These are phyloP conservation scores for Mesoclemmys tuberculata DNA, from an alignment of 2,113 vertebrate genomes.

Conservation along the genomic window DNA sequence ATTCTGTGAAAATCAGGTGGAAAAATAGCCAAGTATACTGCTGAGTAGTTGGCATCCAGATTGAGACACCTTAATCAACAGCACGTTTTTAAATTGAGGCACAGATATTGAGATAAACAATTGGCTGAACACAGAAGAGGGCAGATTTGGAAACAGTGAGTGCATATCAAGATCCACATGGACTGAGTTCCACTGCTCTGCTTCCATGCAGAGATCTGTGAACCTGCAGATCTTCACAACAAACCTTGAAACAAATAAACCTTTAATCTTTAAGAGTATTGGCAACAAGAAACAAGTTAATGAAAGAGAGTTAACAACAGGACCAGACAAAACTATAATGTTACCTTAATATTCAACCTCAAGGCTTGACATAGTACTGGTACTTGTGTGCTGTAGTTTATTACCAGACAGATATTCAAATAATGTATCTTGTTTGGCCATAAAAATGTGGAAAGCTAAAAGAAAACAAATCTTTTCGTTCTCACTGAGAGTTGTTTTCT, in stretches of 20 bases:
- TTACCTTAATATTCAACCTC: background rate
- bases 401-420: background rate
- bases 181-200: background rate
- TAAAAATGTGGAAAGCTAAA: background rate
- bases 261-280: background rate
- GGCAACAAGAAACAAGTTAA: background rate
- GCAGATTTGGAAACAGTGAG: slow-evolving; percentile 45
- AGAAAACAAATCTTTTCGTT: slow-evolving; percentile 33
- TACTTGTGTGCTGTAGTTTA: background rate
- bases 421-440: background rate
- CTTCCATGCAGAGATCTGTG: background rate
- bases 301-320: background rate
- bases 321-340: background rate
- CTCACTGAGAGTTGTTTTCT: slow-evolving; percentile 11
- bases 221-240: background rate
- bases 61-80: slow-evolving; percentile 53
- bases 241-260: background rate
- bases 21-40: slow-evolving; percentile 19
- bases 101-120: slow-evolving; percentile 31
- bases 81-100: slow-evolving; percentile 44
- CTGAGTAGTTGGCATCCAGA: slow-evolving; percentile 5
- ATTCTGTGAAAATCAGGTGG: background rate
- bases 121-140: slow-evolving; percentile 59
- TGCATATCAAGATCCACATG: background rate
- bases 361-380: background rate